phyloP scores from a whole-genome alignment of 2,797 vertebrate genomes.

The Oryzias sinensis region DNA sequence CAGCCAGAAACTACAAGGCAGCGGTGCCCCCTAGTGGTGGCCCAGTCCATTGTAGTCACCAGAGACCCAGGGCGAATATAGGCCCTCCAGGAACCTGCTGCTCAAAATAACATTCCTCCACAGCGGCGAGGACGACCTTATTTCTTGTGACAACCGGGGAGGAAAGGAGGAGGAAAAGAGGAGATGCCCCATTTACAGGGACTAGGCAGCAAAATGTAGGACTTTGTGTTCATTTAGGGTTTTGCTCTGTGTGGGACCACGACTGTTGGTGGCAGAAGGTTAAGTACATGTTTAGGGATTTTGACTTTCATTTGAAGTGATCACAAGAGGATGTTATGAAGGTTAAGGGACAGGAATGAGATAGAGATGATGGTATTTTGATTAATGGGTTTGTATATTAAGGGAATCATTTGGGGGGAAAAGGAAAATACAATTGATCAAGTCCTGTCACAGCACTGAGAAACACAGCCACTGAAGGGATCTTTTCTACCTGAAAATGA shows the following conservation, averaged over 20 bases:
- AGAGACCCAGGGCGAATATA: slow-evolving; percentile 78
- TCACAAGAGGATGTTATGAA: slow-evolving; percentile 4
- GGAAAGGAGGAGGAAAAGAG: slow-evolving; percentile 63
- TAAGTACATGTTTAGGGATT: slow-evolving; percentile 4
- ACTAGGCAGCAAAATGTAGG: slow-evolving; percentile 68
- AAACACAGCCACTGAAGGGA: slow-evolving; percentile 14
- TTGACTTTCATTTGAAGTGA: not conserved
- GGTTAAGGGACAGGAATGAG: slow-evolving; percentile 1
- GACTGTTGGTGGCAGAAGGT: slow-evolving; percentile 31
- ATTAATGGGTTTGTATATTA: slow-evolving; percentile 14
- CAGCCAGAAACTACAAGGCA: slow-evolving; percentile 9
- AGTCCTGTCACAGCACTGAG: slow-evolving; percentile 29
- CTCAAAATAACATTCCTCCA: slow-evolving; percentile 83
- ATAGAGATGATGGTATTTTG: slow-evolving; percentile 14
- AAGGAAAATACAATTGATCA: slow-evolving; percentile 37
- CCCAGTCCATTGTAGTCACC: slow-evolving; percentile 67
- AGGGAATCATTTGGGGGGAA: not conserved
- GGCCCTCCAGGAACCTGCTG: slow-evolving; percentile 80
- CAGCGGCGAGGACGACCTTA: slow-evolving; percentile 77
- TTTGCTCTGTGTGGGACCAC: slow-evolving; percentile 34
- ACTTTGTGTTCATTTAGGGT: slow-evolving; percentile 51
- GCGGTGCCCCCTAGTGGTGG: slow-evolving; percentile 67
- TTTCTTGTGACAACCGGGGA: slow-evolving; percentile 78
- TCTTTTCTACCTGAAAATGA: slow-evolving; percentile 86
- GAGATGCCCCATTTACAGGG: slow-evolving; percentile 75